A percentile compares a stretch with the other conserved stretches of the same genome.
These are phyloP conservation scores for Syngnathoides biaculeatus DNA, from an alignment of 2,113 vertebrate genomes.

Conservation along the genomic window DNA sequence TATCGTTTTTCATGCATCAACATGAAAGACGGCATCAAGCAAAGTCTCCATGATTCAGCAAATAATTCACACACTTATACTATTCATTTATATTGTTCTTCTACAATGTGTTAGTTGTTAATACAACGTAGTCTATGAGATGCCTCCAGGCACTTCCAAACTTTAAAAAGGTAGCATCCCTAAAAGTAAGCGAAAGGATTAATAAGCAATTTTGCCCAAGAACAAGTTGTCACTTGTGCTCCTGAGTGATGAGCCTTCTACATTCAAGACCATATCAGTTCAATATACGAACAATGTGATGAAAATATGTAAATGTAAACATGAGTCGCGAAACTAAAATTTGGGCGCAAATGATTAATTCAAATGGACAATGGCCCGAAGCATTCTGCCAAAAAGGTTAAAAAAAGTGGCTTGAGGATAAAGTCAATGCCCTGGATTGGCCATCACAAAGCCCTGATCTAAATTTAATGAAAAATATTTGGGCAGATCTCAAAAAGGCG, in stretches of 20 bases:
- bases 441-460: no score
- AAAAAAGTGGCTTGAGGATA: no score
- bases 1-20: neutral
- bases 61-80: neutral
- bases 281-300: neutral
- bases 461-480: no score
- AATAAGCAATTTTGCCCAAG: constrained; percentile 18
- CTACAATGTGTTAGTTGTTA: neutral
- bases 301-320: neutral
- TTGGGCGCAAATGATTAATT: no score
- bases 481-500: no score
- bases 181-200: constrained; percentile 28
- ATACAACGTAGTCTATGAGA: neutral
- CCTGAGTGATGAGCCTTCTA: neutral
- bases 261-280: neutral
- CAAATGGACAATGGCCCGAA: no score
- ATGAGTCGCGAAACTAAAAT: no score
- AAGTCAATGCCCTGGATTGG: no score
- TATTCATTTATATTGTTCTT: neutral
- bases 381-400: no score
- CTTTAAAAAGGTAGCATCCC: constrained; percentile 10
- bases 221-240: constrained; percentile 14
- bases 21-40: neutral
- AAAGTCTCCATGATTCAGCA: neutral
- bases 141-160: neutral